phyloP scores from a whole-genome alignment of 2,113 vertebrate species.

The Corvus cornix region DNA sequence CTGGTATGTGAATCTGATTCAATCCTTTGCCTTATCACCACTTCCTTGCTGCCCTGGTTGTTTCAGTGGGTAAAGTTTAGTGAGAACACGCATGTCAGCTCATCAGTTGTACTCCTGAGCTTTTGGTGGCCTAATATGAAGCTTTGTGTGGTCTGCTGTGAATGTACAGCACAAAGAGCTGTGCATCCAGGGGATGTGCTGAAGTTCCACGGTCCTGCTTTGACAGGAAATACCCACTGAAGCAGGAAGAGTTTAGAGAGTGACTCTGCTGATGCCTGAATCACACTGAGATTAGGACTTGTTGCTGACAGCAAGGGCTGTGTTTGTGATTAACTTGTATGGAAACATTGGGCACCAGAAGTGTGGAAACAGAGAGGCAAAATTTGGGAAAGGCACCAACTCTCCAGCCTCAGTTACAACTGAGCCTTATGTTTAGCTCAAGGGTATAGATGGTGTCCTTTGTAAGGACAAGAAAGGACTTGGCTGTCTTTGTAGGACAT shows the following conservation, averaged over 20 bases:
- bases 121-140: neutral
- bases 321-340: neutral
- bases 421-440: neutral
- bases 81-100: neutral
- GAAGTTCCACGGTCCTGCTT: neutral
- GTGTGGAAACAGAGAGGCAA: neutral
- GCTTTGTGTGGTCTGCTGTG: neutral
- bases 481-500: neutral
- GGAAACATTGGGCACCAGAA: neutral
- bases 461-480: neutral
- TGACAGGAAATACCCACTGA: neutral
- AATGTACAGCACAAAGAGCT: neutral
- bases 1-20: neutral
- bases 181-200: neutral
- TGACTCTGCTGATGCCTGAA: neutral
- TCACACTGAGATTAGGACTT: neutral
- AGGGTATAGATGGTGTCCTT: neutral
- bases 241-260: neutral
- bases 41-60: neutral
- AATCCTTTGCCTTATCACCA: neutral
- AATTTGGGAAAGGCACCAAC: neutral
- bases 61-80: neutral
- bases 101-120: neutral
- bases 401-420: neutral
- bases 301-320: neutral